Evolutionary conservation across 37 sponge, comb jelly and placozoan species (phyloP).

Genomic region (Halichondria panicea): DNA sequence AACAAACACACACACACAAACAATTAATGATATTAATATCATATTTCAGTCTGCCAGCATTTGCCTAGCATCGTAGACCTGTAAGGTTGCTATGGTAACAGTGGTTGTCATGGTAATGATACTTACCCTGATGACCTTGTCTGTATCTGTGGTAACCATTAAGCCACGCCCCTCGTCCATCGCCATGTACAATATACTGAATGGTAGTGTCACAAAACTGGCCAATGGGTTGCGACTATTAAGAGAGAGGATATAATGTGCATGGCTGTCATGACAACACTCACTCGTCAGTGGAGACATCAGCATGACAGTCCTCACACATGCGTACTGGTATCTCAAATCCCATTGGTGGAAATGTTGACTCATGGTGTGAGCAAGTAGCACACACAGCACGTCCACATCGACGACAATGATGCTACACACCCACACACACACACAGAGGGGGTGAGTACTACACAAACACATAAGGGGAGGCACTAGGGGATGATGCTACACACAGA

Average conservation of each 20-base stretch:
- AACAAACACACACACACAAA: too few species aligned
- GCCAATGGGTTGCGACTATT: constrained; percentile 73
- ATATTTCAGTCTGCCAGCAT: too few species aligned
- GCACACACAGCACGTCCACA: constrained; percentile 96
- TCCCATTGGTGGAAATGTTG: constrained; percentile 90
- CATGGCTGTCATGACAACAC: constrained; percentile 8
- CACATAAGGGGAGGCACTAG: neutral
- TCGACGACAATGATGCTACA: constrained; percentile 98
- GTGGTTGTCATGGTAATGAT: too few species aligned
- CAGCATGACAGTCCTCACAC: constrained; percentile 86
- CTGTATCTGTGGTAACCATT: constrained; percentile 48
- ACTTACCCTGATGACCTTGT: constrained; percentile 60
- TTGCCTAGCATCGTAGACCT: too few species aligned
- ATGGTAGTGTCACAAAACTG: constrained; percentile 30
- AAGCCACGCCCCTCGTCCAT: constrained; percentile 45
- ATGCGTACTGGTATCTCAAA: constrained; percentile 96
- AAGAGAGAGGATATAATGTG: neutral
- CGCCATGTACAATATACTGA: constrained; percentile 16
- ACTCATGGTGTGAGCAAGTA: constrained; percentile 67
- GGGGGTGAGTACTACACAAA: neutral
- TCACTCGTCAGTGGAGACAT: constrained; percentile 91
- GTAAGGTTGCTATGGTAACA: too few species aligned
- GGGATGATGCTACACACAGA: neutral
- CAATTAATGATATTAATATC: too few species aligned
- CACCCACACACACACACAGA: neutral